Evolutionary conservation across 2,113 vertebrate species (phyloP).

Genomic region (Brachirus orientalis): DNA sequence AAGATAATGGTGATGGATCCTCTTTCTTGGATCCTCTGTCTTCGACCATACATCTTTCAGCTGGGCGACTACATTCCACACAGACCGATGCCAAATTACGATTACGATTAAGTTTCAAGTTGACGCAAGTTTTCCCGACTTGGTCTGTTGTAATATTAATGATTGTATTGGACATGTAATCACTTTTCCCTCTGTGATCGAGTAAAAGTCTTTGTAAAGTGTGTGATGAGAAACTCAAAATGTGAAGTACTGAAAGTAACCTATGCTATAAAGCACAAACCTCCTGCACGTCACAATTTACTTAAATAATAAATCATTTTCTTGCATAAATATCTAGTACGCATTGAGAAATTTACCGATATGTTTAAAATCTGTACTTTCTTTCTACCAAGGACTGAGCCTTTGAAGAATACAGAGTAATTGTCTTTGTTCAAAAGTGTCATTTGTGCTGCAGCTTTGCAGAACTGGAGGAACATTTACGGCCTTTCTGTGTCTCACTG

Average conservation of each 20-base stretch:
- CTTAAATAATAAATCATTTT: constrained; percentile 1
- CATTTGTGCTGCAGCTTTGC: constrained; percentile 20
- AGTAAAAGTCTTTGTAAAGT: too few species aligned
- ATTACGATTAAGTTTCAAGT: neutral
- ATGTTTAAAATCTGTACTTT: constrained; percentile 16
- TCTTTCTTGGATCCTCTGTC: constrained; percentile 27
- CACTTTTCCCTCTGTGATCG: neutral
- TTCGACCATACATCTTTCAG: neutral
- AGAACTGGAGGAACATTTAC: constrained; percentile 10
- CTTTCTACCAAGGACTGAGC: constrained; percentile 9
- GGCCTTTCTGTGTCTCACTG: constrained; percentile 11
- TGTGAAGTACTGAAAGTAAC: too few species aligned
- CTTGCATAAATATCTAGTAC: constrained; percentile 16
- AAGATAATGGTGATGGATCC: constrained; percentile 60
- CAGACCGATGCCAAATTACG: constrained; percentile 3
- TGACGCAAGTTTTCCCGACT: neutral
- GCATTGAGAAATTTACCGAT: neutral
- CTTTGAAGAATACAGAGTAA: neutral
- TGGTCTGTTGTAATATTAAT: constrained; percentile 3
- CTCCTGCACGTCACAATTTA: constrained; percentile 16
- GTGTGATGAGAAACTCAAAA: too few species aligned
- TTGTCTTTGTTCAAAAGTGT: constrained; percentile 9
- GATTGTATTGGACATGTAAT: neutral
- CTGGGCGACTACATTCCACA: neutral
- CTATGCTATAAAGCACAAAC: constrained; percentile 2